phyloP scores from a whole-genome alignment of 2,888 invertebrate species.

The Chouioia cunea region DNA sequence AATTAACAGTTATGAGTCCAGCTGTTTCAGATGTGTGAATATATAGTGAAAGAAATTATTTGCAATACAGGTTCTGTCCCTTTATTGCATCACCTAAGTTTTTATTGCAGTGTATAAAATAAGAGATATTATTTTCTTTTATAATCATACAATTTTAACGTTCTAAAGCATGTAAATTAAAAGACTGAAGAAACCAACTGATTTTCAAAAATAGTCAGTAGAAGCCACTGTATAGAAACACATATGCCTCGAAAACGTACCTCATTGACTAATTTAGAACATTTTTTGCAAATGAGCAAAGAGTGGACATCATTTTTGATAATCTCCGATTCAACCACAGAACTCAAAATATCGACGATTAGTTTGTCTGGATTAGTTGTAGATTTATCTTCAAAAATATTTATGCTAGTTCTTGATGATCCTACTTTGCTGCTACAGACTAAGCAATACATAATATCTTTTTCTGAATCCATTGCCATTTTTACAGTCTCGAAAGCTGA shows the following conservation, averaged over 20 bases:
- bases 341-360: slow-evolving; percentile 67
- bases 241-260: slow-evolving; percentile 51
- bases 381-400: slow-evolving; percentile 69
- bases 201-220: too few relatives aligned
- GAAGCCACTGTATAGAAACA: too few relatives aligned
- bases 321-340: slow-evolving; percentile 70
- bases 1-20: too few relatives aligned
- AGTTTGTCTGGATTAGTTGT: slow-evolving; percentile 63
- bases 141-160: too few relatives aligned
- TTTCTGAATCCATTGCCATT: slow-evolving; percentile 64
- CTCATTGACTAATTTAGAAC: slow-evolving; percentile 75
- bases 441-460: slow-evolving; percentile 68
- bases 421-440: slow-evolving; percentile 74
- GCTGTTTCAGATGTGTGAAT: too few relatives aligned
- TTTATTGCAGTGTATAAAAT: too few relatives aligned
- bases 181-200: too few relatives aligned
- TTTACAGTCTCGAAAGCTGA: slow-evolving; percentile 37
- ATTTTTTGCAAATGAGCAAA: slow-evolving; percentile 77
- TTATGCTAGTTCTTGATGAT: slow-evolving; percentile 71
- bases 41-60: too few relatives aligned
- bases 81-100: too few relatives aligned
- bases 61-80: too few relatives aligned
- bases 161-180: too few relatives aligned
- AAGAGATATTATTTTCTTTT: too few relatives aligned
- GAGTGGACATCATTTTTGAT: slow-evolving; percentile 72